Conservation (phyloP, 2,888 invertebrate species). For the Poecilobothrus nobilitatus region DNA sequence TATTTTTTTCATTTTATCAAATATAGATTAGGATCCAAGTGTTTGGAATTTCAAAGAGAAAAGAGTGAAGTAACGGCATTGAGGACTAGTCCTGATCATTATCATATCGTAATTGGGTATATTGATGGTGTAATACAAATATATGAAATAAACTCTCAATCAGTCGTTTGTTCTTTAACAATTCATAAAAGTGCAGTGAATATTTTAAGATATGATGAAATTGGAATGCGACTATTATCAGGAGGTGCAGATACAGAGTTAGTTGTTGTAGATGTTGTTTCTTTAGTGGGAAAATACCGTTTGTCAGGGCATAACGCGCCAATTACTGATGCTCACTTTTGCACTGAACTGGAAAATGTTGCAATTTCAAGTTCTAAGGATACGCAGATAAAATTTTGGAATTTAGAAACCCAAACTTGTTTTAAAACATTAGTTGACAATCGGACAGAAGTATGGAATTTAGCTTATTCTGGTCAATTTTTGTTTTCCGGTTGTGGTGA, state of each 20-base stretch:
- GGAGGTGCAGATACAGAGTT: slow-evolving; percentile 86
- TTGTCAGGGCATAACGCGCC: slow-evolving; percentile 87
- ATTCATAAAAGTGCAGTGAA: slow-evolving; percentile 84
- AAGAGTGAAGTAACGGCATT: slow-evolving; percentile 70
- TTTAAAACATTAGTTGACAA: slow-evolving; percentile 90
- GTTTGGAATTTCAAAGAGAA: slow-evolving; percentile 69
- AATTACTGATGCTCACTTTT: slow-evolving; percentile 72
- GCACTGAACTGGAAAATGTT: slow-evolving; percentile 49
- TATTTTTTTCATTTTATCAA: background rate
- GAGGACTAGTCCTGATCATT: slow-evolving; percentile 64
- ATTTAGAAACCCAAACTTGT: slow-evolving; percentile 87
- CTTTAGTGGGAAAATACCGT: slow-evolving; percentile 80
- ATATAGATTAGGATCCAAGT: slow-evolving; percentile 48
- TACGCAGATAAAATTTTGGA: slow-evolving; percentile 94
- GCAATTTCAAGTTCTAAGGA: slow-evolving; percentile 84
- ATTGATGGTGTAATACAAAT: slow-evolving; percentile 79
- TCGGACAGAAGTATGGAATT: slow-evolving; percentile 80
- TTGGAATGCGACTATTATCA: slow-evolving; percentile 78
- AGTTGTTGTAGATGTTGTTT: slow-evolving; percentile 89
- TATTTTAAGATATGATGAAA: slow-evolving; percentile 69
- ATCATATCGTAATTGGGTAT: slow-evolving; percentile 84
- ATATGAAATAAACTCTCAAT: slow-evolving; percentile 65
- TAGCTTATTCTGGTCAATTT: slow-evolving; percentile 68
- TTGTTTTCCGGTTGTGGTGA: slow-evolving; percentile 85
- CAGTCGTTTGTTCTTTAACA: slow-evolving; percentile 53